Base-by-base conservation (phyloP, 2,113 vertebrate species). In the Daubentonia madagascariensis region DNA sequence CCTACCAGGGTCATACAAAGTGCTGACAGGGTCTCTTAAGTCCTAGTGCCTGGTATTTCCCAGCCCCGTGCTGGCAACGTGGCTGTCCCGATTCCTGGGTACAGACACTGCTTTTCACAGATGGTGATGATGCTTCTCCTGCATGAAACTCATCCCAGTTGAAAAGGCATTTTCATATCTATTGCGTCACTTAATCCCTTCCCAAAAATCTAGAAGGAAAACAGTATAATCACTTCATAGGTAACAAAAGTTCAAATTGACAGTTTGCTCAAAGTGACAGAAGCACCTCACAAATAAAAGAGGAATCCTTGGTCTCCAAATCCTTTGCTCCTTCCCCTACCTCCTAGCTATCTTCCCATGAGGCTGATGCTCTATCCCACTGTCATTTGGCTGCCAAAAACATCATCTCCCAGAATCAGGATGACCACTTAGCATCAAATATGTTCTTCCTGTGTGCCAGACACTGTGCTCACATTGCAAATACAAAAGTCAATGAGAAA, bases 141-240 rank as follows among this genome's bases (percentile, higher is more conserved):
- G 7, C n/a, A 5, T 3, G 76, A 65, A 73, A 88, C 25, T 22
- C 43, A 57, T 61, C 4, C 2, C 32, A 48, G 16, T 8, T 43
- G 6, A 73, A 52, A 91, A 87, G 80, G 14, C 17, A 65, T 35
- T 61, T 35, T 37, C 67, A 35, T 18, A 18, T 37, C 45, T 89
- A 43, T 40, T 32, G 43, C 8, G 45, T 67, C 16, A 70, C 23
- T 52, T 76, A 28, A 50, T 32, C 32, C 20, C 32, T 35, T 85
- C 30, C 73, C 61, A 4, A n/a, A 96, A 91, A 45, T 79, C 37
- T 72, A 72, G 54, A 94, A 86, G 57, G 22, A 95, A 95, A 96
- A 20, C 48, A 76, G 11, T 65, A 37, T 30, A 16, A 91, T 63
- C 40, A 72, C 4, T 72, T 88, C 52, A 17, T 4, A 7, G 11